phyloP scores from a whole-genome alignment of 1,140 invertebrate species.

The Lethrus apterus region DNA sequence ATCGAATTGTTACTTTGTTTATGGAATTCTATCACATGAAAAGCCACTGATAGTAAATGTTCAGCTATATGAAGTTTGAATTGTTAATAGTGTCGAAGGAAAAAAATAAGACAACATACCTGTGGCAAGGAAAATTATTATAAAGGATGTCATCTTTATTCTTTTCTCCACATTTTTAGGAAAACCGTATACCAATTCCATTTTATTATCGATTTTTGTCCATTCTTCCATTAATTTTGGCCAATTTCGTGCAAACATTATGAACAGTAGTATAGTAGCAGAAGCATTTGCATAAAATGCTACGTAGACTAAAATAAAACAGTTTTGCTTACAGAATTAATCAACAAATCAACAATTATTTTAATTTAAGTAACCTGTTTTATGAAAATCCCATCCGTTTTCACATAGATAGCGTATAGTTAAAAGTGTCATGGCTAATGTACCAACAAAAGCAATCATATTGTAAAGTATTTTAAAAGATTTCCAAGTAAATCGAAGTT shows the following conservation, averaged over 20 bases:
- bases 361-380: no score
- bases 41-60: background rate
- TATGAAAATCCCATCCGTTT: no score
- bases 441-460: no score
- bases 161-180: background rate
- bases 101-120: background rate
- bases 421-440: no score
- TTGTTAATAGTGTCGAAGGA: background rate
- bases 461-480: no score
- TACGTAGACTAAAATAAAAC: no score
- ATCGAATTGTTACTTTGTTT: background rate
- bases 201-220: no score
- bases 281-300: no score
- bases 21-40: background rate
- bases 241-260: background rate
- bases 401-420: no score
- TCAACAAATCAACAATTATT: no score
- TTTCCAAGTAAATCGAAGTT: no score
- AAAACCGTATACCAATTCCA: background rate
- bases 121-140: background rate
- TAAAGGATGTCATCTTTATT: background rate
- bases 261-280: conserved; percentile 9
- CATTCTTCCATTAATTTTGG: conserved; percentile 4
- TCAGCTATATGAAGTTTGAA: background rate
- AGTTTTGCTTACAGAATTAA: no score